These are phyloP conservation scores for Dysidea cf. avara DNA, from an alignment of 37 sponge, comb jelly and placozoan species.

Conservation along the genomic window DNA sequence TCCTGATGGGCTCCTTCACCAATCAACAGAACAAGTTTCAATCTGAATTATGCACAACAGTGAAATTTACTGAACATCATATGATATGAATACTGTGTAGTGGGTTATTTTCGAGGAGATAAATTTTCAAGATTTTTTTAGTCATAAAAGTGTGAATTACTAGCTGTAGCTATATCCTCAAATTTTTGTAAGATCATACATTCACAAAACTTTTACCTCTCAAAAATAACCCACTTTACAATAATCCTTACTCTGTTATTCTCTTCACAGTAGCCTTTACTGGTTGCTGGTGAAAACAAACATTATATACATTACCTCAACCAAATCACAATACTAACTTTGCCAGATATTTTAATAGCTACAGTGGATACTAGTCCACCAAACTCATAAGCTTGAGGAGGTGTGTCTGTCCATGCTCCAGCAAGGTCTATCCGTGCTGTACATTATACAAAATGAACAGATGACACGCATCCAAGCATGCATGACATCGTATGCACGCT, in stretches of 20 bases:
- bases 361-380: slow-evolving; percentile 74
- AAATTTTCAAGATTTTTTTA: too few species aligned
- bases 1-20: slow-evolving; percentile 43
- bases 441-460: background rate
- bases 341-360: slow-evolving; percentile 54
- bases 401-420: slow-evolving; percentile 87
- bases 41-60: slow-evolving; percentile 2
- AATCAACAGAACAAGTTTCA: slow-evolving; percentile 30
- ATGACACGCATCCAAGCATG: background rate
- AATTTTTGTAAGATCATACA: too few species aligned
- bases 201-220: too few species aligned
- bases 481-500: too few species aligned
- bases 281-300: slow-evolving; percentile 39
- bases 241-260: slow-evolving; percentile 51
- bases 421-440: slow-evolving; percentile 73
- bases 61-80: background rate
- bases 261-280: slow-evolving; percentile 52
- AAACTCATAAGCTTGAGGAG: slow-evolving; percentile 79
- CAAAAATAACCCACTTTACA: too few species aligned
- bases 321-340: slow-evolving; percentile 20
- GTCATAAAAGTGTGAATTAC: too few species aligned
- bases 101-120: too few species aligned
- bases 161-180: too few species aligned
- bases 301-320: background rate
- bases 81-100: too few species aligned